Percentiles rank a stretch among this genome's conserved stretches.
Conservation (phyloP, 2,888 invertebrate species). For the Elegia similella region DNA sequence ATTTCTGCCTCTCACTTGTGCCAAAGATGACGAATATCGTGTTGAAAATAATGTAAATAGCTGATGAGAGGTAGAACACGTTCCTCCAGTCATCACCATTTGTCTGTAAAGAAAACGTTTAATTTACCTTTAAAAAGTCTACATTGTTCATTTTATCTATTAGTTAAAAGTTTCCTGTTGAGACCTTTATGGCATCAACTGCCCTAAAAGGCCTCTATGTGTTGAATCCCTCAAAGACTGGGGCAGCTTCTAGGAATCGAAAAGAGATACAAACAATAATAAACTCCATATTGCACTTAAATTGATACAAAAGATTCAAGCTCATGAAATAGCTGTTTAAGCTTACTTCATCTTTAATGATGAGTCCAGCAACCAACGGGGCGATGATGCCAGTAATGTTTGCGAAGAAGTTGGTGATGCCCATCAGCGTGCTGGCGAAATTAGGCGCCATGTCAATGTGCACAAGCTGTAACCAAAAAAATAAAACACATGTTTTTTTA, state of each 20-base stretch:
- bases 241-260: no score
- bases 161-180: no score
- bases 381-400: constrained; percentile 86
- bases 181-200: no score
- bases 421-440: constrained; percentile 88
- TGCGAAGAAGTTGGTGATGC: constrained; percentile 86
- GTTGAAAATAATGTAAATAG: constrained; percentile 83
- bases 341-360: constrained; percentile 82
- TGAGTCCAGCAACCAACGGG: constrained; percentile 83
- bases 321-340: no score
- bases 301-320: no score
- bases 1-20: constrained; percentile 83
- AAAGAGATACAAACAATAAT: no score
- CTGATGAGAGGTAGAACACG: constrained; percentile 85
- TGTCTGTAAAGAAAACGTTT: constrained; percentile 58
- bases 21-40: constrained; percentile 84
- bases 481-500: no score
- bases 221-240: no score
- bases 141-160: no score
- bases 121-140: no score
- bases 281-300: no score
- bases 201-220: no score
- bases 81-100: constrained; percentile 83
- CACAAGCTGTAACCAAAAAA: constrained; percentile 81
- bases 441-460: constrained; percentile 89